phyloP scores from a whole-genome alignment of 2,797 vertebrate genomes.

The Dromococcyx pavoninus region DNA sequence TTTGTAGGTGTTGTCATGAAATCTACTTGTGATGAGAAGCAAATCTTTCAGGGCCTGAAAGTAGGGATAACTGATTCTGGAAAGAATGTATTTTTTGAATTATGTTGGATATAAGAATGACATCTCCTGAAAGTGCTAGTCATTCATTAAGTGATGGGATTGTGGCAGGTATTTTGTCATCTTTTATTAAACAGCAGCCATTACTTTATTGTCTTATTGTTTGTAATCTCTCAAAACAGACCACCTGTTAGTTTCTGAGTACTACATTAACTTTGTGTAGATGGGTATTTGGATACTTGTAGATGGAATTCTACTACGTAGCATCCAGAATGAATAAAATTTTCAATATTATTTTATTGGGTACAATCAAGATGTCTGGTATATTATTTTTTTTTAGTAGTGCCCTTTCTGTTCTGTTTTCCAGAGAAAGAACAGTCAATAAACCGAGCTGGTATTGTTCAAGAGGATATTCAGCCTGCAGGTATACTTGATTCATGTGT shows the following conservation, averaged over 20 bases:
- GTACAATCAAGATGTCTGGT: background rate
- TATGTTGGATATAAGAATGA: background rate
- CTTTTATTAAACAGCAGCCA: background rate
- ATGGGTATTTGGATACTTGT: background rate
- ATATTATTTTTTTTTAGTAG: background rate
- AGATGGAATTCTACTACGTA: background rate
- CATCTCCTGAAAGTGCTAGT: background rate
- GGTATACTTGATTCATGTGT: constrained; percentile 29
- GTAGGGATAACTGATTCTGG: background rate
- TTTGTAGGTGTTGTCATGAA: background rate
- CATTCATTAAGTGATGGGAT: background rate
- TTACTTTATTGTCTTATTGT: background rate
- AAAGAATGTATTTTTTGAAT: background rate
- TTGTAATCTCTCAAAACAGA: background rate
- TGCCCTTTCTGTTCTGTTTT: constrained; percentile 53
- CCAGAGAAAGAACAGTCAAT: constrained; percentile 77
- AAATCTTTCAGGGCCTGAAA: background rate
- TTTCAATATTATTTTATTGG: background rate
- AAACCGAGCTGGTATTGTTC: constrained; percentile 77
- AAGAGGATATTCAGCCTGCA: constrained; percentile 81
- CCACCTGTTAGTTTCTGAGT: background rate
- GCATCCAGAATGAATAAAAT: background rate
- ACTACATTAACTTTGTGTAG: background rate
- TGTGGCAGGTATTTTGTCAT: background rate
- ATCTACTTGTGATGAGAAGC: background rate